Conservation (phyloP, 2,888 invertebrate species). For the Diadegma fenestrale region DNA sequence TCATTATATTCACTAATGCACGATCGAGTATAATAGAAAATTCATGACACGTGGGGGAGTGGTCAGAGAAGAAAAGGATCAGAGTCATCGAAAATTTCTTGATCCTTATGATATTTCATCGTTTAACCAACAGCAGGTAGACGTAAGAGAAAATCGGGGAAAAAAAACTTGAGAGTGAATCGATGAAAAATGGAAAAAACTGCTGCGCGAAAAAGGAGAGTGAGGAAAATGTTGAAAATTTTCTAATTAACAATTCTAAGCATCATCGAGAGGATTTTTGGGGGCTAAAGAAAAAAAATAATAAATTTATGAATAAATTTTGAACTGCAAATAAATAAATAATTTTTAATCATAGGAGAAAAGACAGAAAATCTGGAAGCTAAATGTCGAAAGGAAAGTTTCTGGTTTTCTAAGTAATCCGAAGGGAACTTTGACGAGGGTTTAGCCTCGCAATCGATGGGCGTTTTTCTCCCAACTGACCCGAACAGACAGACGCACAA, state of each 20-base stretch:
- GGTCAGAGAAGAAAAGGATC: constrained; percentile 15
- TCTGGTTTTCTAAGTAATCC: constrained; percentile 18
- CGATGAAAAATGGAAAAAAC: background rate
- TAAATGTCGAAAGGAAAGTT: constrained; percentile 49
- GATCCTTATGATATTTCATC: constrained; percentile 47
- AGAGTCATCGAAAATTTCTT: constrained; percentile 28
- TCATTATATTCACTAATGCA: constrained; percentile 62
- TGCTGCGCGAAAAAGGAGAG: background rate
- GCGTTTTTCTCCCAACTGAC: constrained; percentile 56
- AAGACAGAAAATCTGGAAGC: constrained; percentile 45
- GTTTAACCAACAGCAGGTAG: constrained; percentile 63
- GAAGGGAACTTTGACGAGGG: constrained; percentile 66
- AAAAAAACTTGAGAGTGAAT: constrained; percentile 32
- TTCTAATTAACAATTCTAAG: too few species aligned
- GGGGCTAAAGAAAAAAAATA: too few species aligned
- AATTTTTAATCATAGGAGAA: background rate
- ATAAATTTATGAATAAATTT: background rate
- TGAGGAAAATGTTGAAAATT: background rate
- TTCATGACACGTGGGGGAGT: constrained; percentile 59
- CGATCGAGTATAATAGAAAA: constrained; percentile 53
- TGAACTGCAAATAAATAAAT: background rate
- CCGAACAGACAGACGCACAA: constrained; percentile 44
- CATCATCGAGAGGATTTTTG: too few species aligned
- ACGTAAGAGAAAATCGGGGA: background rate
- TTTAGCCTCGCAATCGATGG: constrained; percentile 64